Conservation (phyloP, 2,797 vertebrate genomes). For the Luscinia megarhynchos region DNA sequence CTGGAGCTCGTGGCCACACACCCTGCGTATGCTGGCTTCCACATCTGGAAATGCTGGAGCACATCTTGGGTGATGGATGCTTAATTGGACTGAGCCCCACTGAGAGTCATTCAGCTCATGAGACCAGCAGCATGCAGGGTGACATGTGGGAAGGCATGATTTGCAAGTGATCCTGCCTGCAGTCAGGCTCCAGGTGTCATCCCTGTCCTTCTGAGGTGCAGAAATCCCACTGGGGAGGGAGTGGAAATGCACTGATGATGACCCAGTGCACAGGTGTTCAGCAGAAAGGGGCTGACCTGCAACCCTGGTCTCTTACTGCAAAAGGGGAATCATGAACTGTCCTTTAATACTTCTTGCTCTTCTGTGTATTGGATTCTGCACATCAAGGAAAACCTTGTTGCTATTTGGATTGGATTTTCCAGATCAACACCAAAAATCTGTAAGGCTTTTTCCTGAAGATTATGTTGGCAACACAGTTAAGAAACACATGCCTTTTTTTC, state of each 20-base stretch:
- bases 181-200: neutral
- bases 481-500: neutral
- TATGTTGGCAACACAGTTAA: neutral
- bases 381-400: neutral
- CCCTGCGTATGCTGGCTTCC: accelerated
- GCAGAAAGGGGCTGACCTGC: neutral
- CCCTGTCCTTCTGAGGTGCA: neutral
- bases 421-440: neutral
- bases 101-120: neutral
- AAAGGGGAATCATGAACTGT: neutral
- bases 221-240: neutral
- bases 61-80: neutral
- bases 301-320: neutral
- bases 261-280: neutral
- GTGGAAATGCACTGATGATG: neutral
- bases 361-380: neutral
- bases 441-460: neutral
- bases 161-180: neutral
- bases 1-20: neutral
- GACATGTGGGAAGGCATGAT: neutral
- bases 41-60: neutral
- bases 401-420: neutral
- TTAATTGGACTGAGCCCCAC: neutral
- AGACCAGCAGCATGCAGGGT: neutral
- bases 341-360: neutral